Percentiles rank a stretch among this genome's conserved stretches.
Evolutionary conservation across 37 sponge, comb jelly and placozoan genomes (phyloP).

Genomic region (Halisarca cf. caerulea): DNA sequence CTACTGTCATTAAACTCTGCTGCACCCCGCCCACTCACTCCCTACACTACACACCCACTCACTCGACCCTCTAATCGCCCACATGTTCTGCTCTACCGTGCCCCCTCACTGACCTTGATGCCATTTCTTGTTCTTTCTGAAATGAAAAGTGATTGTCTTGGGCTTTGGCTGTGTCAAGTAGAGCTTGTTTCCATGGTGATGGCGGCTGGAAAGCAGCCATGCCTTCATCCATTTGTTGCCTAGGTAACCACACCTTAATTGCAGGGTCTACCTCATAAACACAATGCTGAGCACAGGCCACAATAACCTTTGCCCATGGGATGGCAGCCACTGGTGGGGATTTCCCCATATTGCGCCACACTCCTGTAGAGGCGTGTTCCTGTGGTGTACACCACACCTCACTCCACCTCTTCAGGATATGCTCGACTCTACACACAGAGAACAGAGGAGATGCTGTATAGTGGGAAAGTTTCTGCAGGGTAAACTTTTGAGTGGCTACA

Average conservation of each 20-base stretch:
- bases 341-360: background rate
- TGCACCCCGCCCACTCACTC: too few relatives aligned
- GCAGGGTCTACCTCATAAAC: background rate
- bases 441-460: too few relatives aligned
- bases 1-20: too few relatives aligned
- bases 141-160: too few relatives aligned
- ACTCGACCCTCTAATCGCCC: too few relatives aligned
- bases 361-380: background rate
- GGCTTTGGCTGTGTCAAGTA: too few relatives aligned
- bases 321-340: background rate
- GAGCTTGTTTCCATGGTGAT: background rate
- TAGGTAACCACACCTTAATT: constrained; percentile 8
- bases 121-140: too few relatives aligned
- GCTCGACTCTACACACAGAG: background rate
- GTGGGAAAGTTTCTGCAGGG: too few relatives aligned
- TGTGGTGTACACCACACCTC: background rate
- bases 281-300: constrained; percentile 37
- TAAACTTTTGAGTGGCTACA: too few relatives aligned
- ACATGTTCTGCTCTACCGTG: too few relatives aligned
- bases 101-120: too few relatives aligned
- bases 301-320: constrained; percentile 66
- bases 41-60: too few relatives aligned
- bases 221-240: background rate
- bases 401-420: background rate
- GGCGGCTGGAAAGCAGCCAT: background rate